Base-by-base conservation (phyloP, 2,888 invertebrate genomes). In the Dione vanillae region DNA sequence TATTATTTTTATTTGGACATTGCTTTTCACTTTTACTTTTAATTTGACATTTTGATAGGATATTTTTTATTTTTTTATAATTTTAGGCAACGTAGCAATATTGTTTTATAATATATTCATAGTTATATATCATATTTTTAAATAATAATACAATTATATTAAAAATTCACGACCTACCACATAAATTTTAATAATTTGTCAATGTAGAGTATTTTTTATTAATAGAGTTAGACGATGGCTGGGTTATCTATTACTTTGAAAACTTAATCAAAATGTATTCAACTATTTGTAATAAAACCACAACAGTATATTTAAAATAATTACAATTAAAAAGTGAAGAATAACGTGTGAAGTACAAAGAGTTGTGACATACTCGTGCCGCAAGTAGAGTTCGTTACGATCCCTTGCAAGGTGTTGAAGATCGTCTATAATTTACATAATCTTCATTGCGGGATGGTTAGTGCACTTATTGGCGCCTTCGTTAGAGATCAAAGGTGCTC, bases 381-480 rank as follows among this genome's bases (percentile, higher is more conserved):
- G 59, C 14, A 43, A 61, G 59, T 45, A 43, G 20, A 61, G 43
- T 61, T 61, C 59, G 59, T 61, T 61, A 61, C 5, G 9, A n/a
- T 61, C 59, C 59, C 43, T 61, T 43, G 43, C 59, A 14, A 61
- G 59, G 59, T 43, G 59, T 43, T 10, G 59, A 27, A 45, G 45
- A 35, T 27, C 47, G 47, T 62, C 35, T 62, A 19, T 37, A 37
- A 62, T 62, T 62, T 62, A 49, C 62, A 64, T 64, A 64, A 64
- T 64, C 35, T 64, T 64, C 9, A 64, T 64, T 49, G 49, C 62
- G 49, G 62, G 37, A 19, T 49, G 62, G 40, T 49, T 64, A 64
- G 62, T 64, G 62, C 62, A 49, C 47, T 64, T 37, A 64, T 64
- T 64, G 62, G 62, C 62, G 62, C 62, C 62, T 64, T 64, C 62